phyloP scores from a whole-genome alignment of 2,113 vertebrate species.

The Chelonoidis abingdonii region DNA sequence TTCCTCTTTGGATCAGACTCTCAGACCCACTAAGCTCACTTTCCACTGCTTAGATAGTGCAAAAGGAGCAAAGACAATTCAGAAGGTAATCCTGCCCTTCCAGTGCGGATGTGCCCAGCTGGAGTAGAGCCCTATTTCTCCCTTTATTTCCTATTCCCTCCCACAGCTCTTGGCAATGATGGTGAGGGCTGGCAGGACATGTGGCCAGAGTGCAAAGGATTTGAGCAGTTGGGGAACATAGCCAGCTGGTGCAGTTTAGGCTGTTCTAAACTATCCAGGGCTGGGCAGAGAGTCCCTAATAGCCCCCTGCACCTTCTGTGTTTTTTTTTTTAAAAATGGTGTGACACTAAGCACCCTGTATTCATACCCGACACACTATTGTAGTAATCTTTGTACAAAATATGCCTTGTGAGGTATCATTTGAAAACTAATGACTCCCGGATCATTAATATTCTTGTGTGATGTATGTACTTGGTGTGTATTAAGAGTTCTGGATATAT shows the following conservation, averaged over 20 bases:
- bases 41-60: background rate
- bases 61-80: background rate
- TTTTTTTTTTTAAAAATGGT: background rate
- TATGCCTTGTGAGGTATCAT: background rate
- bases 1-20: background rate
- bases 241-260: slow-evolving; percentile 50
- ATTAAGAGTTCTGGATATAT: background rate
- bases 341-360: background rate
- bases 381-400: background rate
- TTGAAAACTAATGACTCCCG: background rate
- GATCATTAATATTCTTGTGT: background rate
- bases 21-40: background rate
- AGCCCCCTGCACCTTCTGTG: slow-evolving; percentile 8
- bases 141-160: slow-evolving; percentile 55
- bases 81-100: background rate
- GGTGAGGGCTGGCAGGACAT: slow-evolving; percentile 37
- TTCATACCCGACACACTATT: background rate
- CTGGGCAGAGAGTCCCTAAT: slow-evolving; percentile 37
- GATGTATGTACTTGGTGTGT: background rate
- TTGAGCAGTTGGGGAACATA: slow-evolving; percentile 52
- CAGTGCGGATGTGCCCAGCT: slow-evolving; percentile 22
- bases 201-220: slow-evolving; percentile 12
- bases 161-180: slow-evolving; percentile 34
- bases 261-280: slow-evolving; percentile 43
- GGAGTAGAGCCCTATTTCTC: slow-evolving; percentile 42